Percentiles rank a stretch among this genome's conserved stretches.
Evolutionary conservation across 1,140 invertebrate genomes (phyloP).

Genomic region (Cydia amplana): DNA sequence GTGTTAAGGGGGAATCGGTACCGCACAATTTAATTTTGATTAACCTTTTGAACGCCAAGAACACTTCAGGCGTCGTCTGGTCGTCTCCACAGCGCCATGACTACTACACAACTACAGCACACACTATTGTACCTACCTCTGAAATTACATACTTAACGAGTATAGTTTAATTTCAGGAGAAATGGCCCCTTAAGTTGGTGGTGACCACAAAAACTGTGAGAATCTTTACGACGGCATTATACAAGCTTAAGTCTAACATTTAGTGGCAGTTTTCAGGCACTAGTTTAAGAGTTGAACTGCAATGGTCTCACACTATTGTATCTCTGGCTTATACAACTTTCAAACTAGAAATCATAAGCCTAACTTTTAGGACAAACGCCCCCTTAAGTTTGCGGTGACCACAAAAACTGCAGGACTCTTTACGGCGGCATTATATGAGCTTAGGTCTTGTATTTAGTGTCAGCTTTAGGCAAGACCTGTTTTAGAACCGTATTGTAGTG

Average conservation of each 20-base stretch:
- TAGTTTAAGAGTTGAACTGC: not conserved
- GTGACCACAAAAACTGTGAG: conserved; percentile 72
- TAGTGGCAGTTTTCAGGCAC: not conserved
- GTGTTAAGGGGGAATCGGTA: conserved; percentile 46
- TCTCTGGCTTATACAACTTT: too few relatives aligned
- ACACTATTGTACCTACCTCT: too few relatives aligned
- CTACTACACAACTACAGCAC: too few relatives aligned
- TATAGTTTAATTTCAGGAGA: too few relatives aligned
- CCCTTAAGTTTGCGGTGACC: conserved; percentile 70
- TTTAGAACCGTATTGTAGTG: conserved; percentile 4
- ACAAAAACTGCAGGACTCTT: conserved; percentile 72
- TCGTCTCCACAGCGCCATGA: too few relatives aligned
- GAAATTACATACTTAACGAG: too few relatives aligned
- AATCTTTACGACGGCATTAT: conserved; percentile 53
- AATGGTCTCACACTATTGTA: not conserved
- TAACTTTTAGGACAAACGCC: conserved; percentile 32
- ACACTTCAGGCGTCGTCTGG: too few relatives aligned
- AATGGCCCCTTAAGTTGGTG: conserved; percentile 61
- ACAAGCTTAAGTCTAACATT: not conserved
- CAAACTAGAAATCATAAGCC: too few relatives aligned
- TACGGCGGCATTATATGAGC: conserved; percentile 42
- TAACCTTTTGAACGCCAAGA: too few relatives aligned
- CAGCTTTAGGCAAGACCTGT: not conserved
- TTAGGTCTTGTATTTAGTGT: conserved; percentile 1
- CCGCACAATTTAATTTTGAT: too few relatives aligned